Conservation (phyloP, 2,797 vertebrate species). For the Paramormyrops hopkinsi region DNA sequence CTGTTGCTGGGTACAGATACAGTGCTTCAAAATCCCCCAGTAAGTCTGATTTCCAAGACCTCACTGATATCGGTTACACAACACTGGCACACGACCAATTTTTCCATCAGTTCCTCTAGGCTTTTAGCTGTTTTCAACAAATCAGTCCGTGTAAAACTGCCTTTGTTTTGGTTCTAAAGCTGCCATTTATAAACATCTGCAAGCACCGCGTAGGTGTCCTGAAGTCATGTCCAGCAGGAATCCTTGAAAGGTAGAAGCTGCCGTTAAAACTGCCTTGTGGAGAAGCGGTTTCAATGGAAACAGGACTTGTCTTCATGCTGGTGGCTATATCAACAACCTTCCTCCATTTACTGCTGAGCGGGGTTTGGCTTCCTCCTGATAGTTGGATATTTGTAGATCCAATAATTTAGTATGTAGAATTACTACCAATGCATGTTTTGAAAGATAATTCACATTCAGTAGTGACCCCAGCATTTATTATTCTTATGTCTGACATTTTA, state of each 20-base stretch:
- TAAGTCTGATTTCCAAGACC: not conserved
- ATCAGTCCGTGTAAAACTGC: not conserved
- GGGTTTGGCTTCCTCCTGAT: not conserved
- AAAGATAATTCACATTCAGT: not conserved
- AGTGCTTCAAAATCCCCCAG: not conserved
- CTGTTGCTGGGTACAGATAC: not conserved
- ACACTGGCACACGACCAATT: not conserved
- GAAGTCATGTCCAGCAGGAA: constrained; percentile 1
- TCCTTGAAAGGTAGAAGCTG: not conserved
- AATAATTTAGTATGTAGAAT: not conserved
- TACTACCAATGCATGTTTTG: not conserved
- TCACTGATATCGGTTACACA: constrained; percentile 10
- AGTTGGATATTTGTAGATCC: not conserved
- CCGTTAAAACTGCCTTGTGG: not conserved
- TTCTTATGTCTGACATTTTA: not conserved
- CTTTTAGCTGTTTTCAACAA: constrained; percentile 6
- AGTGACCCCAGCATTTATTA: not conserved
- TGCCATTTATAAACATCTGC: not conserved
- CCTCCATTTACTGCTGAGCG: not conserved
- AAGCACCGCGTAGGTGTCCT: not conserved
- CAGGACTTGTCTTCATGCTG: not conserved
- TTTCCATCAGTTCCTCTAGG: constrained; percentile 7
- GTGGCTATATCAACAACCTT: not conserved
- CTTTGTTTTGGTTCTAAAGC: not conserved
- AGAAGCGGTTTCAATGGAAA: not conserved